Evolutionary conservation across 1,140 invertebrate species (phyloP), one percentile per base, ranked within the genome.

Genomic region (Lysiphlebus fabarum): DNA sequence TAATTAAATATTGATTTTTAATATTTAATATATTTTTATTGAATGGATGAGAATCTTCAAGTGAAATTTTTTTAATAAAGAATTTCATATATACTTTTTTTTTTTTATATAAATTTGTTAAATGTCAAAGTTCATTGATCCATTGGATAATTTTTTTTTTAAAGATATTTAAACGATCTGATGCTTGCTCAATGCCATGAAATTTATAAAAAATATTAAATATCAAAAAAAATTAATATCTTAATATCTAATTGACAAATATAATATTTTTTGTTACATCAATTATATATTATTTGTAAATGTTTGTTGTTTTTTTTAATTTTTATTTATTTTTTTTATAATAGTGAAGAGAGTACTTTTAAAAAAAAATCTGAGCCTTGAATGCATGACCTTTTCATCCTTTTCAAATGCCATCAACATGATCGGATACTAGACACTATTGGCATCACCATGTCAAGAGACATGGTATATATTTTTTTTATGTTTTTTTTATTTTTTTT

Each of bases 331-430:
- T 8, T 26, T 12, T 4, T 9, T 48, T 26, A 48, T 48, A 12
- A 48, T 48, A 12, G 17, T 48, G 26, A 26, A 48, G 17, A 26
- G 26, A 48, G 17, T 4, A 26, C 17, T 26, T 26, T 26, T 26
- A 26, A 26, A 26, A 26, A 26, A 26, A 26, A 2, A 26, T 26
- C 17, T 26, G 45, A 48, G 14, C 17, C 45, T 48, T 48, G 45
- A 48, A 48, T 48, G 45, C 17, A 48, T 48, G 45, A 48, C 45
- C 45, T 48, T 48, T 48, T 7, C 45, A 5, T 26, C 12, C 2
- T 48, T 12, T 48, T 48, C 45, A 48, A 48, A 48, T 48, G 45
- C 45, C 45, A 48, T 48, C 26, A 9, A 17, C 26, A 40, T 48
- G 12, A 26, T 48, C 26, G 6, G 17, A 8, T 48, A 48, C 5